Evolutionary conservation across 2,888 invertebrate species (phyloP), one percentile per base, ranked within the genome.

Genomic region (Aelia acuminata): DNA sequence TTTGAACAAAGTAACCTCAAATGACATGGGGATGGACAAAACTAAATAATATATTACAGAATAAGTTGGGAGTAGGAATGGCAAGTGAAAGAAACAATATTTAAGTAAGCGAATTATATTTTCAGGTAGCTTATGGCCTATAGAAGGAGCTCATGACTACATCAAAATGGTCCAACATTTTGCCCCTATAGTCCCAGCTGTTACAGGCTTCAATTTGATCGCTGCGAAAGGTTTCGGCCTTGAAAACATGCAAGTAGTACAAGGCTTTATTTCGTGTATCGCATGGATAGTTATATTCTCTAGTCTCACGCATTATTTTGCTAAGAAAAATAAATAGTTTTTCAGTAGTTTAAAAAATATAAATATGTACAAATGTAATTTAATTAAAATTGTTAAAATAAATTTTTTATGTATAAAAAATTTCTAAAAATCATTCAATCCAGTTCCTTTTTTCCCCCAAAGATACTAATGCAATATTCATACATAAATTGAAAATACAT

Each of bases 221-320:
- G 89, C 90, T 13, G 80, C 88, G 22, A 63, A 89, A 53, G 90
- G 90, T n/a, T 89, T 88, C 85, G 89, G 88, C 22, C 49, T 90
- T 20, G 43, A 57, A n/a, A 85, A 90, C 84, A 88, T 35, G 20
- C 87, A 80, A 47, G 96, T 98, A 11, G 95, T 95, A 92, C 93
- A 93, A 87, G 97, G 97, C 0, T 95, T 96, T 91, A 91, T 96
- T 0, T 94, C 96, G 0, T 94, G 95, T 49, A 4, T 94, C 0
- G 93, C 92, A 0, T 97, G 97, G 96, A 95, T 94, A 35, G 89
- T 92, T 0, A 92, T 94, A 50, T 94, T 95, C 2, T 91, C 95
- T 87, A 91, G 92, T 7, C 91, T 95, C 31, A 95, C 95, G 90
- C 92, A 95, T 85, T 90, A 84, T 31, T 85, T 90, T 39, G 88